Evolutionary conservation across 2,797 vertebrate species (phyloP), one percentile per base, ranked within the genome.

Genomic region (Prionace glauca): DNA sequence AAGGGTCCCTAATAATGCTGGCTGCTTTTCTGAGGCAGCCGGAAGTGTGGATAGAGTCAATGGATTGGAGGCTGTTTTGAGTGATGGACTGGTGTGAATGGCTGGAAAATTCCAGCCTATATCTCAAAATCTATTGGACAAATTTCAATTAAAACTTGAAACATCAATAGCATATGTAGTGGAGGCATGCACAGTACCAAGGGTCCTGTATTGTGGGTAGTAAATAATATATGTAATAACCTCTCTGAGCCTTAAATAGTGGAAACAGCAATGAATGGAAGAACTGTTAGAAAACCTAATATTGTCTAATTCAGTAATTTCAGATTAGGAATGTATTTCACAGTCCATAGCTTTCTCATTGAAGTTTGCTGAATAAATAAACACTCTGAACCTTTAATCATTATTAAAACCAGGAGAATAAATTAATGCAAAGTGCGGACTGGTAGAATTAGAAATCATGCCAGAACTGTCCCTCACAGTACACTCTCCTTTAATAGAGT

Each of bases 371-470:
- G 71, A 77, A n/a, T 71, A 94, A 94, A 77, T 32, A 32, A 56
- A 77, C 29, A 32, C 71, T 11, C 41, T 74, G 14, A 91, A 56
- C 12, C 7, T 77, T 94, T 95, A 32, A 95, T 20, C 32, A 77
- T 56, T 65, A 84, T 41, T 36, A 74, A 77, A 77, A 14, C 24
- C 22, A n/a, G n/a, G 45, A 95, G 71, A 77, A 56, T 77, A 26
- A 95, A 74, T 50, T 77, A 20, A 77, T 14, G 29, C 24, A 77
- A 95, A n/a, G 26, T 32, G 56, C 29, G 29, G n/a, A 18, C 81
- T 45, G 45, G 45, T 60, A 16, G 60, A 95, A 95, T 77, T 56
- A 77, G 41, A 94, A 94, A 94, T 94, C 45, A 94, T 45, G 67
- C 41, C 36, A 18, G 41, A 29, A 26, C 69, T 94, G 16, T 56